Evolutionary conservation across 2,797 vertebrate species (phyloP).

Genomic region (Schizopygopsis pylzovi): DNA sequence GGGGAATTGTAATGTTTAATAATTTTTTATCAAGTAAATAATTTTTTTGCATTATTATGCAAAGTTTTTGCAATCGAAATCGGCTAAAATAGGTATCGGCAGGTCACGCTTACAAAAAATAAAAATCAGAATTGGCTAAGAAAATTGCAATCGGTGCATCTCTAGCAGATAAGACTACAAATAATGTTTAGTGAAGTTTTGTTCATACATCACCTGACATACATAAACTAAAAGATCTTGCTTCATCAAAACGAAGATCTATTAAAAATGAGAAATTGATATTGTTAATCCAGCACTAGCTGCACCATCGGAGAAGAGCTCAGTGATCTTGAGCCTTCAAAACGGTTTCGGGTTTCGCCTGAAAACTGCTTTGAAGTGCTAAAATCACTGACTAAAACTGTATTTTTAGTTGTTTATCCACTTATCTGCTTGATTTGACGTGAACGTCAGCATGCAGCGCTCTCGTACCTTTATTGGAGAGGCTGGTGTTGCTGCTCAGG

Average conservation of each 20-base stretch:
- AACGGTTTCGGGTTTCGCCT: background rate
- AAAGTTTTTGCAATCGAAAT: too few species aligned
- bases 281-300: background rate
- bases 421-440: background rate
- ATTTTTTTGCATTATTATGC: too few species aligned
- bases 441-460: conserved; percentile 44
- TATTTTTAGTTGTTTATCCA: background rate
- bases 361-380: background rate
- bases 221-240: background rate
- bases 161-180: background rate
- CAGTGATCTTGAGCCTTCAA: too few species aligned
- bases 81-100: too few species aligned
- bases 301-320: background rate
- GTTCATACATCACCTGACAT: background rate
- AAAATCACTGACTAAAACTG: too few species aligned
- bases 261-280: background rate
- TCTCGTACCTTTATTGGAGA: conserved; percentile 89
- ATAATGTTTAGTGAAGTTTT: background rate
- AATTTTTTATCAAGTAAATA: too few species aligned
- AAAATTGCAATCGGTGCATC: too few species aligned
- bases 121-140: too few species aligned
- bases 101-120: too few species aligned
- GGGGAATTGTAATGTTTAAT: too few species aligned
- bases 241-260: background rate
- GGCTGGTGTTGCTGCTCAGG: conserved; percentile 84